Conservation (phyloP, 2,888 invertebrate genomes). For the Mimumesa dahlbomi region DNA sequence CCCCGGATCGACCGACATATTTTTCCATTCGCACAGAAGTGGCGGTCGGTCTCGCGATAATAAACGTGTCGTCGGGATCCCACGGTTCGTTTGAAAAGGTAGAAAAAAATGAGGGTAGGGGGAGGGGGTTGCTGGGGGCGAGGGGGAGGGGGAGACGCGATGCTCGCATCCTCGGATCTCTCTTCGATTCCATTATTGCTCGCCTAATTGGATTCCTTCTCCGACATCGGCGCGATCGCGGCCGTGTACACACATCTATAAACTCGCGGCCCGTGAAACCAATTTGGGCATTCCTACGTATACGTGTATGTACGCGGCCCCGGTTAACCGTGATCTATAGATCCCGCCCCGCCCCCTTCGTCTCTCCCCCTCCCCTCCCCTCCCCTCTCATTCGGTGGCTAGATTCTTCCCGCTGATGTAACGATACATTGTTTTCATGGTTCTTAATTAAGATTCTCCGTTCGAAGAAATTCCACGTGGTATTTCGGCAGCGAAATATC, state of each 20-base stretch:
- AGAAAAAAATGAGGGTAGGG: slow-evolving; percentile 10
- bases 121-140: background rate
- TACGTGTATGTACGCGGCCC: slow-evolving; percentile 35
- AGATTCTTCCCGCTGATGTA: too few species aligned
- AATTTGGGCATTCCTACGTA: slow-evolving; percentile 62
- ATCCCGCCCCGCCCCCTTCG: too few species aligned
- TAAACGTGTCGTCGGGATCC: slow-evolving; percentile 44
- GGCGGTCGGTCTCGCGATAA: slow-evolving; percentile 10
- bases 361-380: background rate
- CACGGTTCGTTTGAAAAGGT: slow-evolving; percentile 29
- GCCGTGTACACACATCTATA: slow-evolving; percentile 59
- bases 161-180: slow-evolving; percentile 47
- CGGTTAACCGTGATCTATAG: slow-evolving; percentile 70
- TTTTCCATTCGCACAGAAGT: background rate
- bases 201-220: slow-evolving; percentile 78
- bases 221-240: slow-evolving; percentile 70
- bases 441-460: too few species aligned
- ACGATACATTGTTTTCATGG: too few species aligned
- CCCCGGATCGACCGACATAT: background rate
- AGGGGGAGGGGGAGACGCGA: slow-evolving; percentile 5
- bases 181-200: slow-evolving; percentile 75
- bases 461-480: too few species aligned
- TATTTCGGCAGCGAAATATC: too few species aligned
- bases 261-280: slow-evolving; percentile 58
- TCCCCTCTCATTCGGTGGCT: too few species aligned